Evolutionary conservation across 2,888 invertebrate genomes (phyloP).

Genomic region (Acronicta aceris): DNA sequence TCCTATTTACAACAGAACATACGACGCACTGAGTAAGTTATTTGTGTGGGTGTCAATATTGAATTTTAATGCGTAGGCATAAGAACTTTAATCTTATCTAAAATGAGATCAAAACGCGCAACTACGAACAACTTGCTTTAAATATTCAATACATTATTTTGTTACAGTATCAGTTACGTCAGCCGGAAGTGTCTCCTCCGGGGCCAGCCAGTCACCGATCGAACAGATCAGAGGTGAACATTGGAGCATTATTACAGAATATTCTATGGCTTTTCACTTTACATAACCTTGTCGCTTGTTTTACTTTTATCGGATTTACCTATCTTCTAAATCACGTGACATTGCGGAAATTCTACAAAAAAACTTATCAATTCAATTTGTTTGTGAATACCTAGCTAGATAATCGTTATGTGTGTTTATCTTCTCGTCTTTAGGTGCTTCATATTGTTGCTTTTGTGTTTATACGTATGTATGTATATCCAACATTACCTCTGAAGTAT

Average conservation of each 20-base stretch:
- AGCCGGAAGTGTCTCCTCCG: conserved; percentile 81
- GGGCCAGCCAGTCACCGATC: conserved; percentile 81
- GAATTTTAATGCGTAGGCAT: conserved; percentile 30
- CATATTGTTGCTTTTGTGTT: not conserved
- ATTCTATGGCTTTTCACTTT: conserved; percentile 22
- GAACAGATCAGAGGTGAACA: conserved; percentile 75
- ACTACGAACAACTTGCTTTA: conserved; percentile 2
- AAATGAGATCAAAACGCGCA: conserved; percentile 33
- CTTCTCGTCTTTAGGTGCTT: conserved; percentile 11
- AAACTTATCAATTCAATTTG: conserved; percentile 19
- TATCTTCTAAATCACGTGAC: conserved; percentile 28
- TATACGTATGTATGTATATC: no score
- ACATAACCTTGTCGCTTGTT: conserved; percentile 13
- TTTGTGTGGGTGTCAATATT: conserved; percentile 21
- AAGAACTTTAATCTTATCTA: conserved; percentile 28
- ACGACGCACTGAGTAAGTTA: conserved; percentile 23
- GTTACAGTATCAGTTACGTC: conserved; percentile 74
- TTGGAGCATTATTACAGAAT: conserved; percentile 15
- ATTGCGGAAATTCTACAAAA: conserved; percentile 14
- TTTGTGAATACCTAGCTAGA: conserved; percentile 12
- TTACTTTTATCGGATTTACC: conserved; percentile 34
- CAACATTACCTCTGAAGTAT: no score
- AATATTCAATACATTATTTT: conserved; percentile 26
- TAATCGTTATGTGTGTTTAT: conserved; percentile 7
- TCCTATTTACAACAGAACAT: conserved; percentile 24